phyloP scores from a whole-genome alignment of 2,888 invertebrate genomes.

The Geotrupes spiniger region DNA sequence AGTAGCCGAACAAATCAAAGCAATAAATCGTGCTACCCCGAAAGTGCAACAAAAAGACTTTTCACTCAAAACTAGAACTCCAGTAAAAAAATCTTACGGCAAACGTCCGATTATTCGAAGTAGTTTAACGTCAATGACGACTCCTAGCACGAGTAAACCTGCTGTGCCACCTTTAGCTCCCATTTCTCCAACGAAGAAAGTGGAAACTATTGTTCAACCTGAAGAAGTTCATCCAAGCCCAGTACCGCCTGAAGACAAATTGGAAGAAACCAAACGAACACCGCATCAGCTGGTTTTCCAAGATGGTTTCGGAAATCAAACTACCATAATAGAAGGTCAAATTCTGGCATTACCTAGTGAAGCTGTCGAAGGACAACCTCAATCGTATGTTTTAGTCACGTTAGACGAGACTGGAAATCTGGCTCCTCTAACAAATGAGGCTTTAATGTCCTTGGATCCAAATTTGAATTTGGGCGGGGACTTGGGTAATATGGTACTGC shows the following conservation, averaged over 20 bases:
- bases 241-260: constrained; percentile 14
- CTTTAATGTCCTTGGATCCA: constrained; percentile 58
- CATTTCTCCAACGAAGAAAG: constrained; percentile 34
- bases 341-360: constrained; percentile 72
- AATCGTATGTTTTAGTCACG: constrained; percentile 70
- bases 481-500: constrained; percentile 54
- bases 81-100: constrained; percentile 13
- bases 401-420: constrained; percentile 69
- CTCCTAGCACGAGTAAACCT: constrained; percentile 1
- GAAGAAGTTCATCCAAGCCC: constrained; percentile 2
- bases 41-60: constrained; percentile 16
- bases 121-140: background rate
- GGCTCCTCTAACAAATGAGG: constrained; percentile 69
- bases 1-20: constrained; percentile 48
- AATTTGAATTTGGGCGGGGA: constrained; percentile 52
- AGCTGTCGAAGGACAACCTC: constrained; percentile 68
- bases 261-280: constrained; percentile 35
- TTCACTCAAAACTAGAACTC: constrained; percentile 4
- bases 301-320: constrained; percentile 48
- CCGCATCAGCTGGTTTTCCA: constrained; percentile 49
- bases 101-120: constrained; percentile 1
- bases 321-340: constrained; percentile 59
- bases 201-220: constrained; percentile 13
- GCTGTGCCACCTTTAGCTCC: constrained; percentile 37
- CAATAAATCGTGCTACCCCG: constrained; percentile 43